Base-by-base conservation (phyloP, 2,113 vertebrate genomes). In the Turdus rufiventris region DNA sequence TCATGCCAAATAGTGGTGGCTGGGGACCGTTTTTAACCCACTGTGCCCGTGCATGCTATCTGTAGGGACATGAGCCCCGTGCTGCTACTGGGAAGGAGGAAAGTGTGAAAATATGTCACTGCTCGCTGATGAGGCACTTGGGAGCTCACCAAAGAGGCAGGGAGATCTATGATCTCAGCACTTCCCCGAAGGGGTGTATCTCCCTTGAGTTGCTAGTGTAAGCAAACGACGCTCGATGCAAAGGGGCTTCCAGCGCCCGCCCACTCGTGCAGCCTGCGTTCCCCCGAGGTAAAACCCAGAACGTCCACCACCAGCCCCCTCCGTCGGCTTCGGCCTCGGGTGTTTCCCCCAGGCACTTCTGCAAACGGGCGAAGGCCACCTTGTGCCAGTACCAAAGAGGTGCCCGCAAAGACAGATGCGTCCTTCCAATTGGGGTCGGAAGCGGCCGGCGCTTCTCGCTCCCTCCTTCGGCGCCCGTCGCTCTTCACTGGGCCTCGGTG, bases 21-120 rank as follows among this genome's bases (percentile, higher is more conserved):
- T 15, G 36, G 43, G 76, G 31, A 14, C 38, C 0, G 5, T 18
- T 67, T 42, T 60, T 26, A 53, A 71, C 47, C 21, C 25, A 6
- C 10, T 29, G 77, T 0, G 2, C 40, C 42, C 10, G 20, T 28
- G 79, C 21, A 1, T 26, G 48, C 63, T 1, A 6, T 57, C 70
- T 53, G 28, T 19, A 25, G 66, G 74, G 57, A 56, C n/a, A 10
- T 0, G 2, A 70, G 47, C 54, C 68, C 36, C 7, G 36, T 14
- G 63, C 68, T 48, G 60, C 65, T 43, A 5, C 50, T 23, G 54
- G 68, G 68, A 53, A 65, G 81, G 50, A 61, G 29, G 60, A 56
- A 80, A 67, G 19, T 5, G 5, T 54, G 88, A 68, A 54, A 80
- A 83, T 36, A n/a, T 5, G 17, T 80, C 48, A 3, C 42, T 60